phyloP scores from a whole-genome alignment of 2,797 vertebrate genomes.

The Fringilla coelebs region DNA sequence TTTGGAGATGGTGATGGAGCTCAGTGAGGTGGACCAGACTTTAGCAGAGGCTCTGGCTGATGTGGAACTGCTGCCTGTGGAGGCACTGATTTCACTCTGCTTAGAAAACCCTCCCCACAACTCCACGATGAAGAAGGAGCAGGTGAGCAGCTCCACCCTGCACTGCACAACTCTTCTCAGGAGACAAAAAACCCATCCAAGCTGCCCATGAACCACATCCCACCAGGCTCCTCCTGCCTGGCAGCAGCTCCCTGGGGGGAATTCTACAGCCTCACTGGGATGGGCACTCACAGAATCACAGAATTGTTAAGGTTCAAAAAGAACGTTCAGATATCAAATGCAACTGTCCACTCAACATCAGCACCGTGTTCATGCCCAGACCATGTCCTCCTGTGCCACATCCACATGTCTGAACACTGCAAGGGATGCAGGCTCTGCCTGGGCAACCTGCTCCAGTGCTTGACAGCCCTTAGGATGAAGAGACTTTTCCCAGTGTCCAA shows the following conservation, averaged over 20 bases:
- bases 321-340: background rate
- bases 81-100: background rate
- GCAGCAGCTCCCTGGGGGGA: background rate
- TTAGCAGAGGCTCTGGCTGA: rapidly evolving
- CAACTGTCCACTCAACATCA: rapidly evolving
- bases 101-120: background rate
- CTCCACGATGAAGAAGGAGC: rapidly evolving
- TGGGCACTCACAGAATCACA: background rate
- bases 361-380: background rate
- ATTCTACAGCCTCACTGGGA: rapidly evolving
- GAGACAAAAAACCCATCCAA: background rate
- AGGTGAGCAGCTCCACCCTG: background rate
- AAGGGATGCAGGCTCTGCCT: background rate
- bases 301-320: background rate
- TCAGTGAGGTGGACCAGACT: background rate
- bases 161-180: background rate
- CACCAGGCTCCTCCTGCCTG: background rate
- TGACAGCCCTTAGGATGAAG: background rate
- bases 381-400: background rate
- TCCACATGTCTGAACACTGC: background rate
- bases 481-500: background rate
- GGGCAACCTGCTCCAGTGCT: background rate
- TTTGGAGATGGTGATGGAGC: background rate
- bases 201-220: background rate
- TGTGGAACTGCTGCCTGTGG: background rate